Percentiles rank a stretch among this genome's conserved stretches.
phyloP scores from a whole-genome alignment of 2,888 invertebrate genomes.

The Nemotelus pantherinus region DNA sequence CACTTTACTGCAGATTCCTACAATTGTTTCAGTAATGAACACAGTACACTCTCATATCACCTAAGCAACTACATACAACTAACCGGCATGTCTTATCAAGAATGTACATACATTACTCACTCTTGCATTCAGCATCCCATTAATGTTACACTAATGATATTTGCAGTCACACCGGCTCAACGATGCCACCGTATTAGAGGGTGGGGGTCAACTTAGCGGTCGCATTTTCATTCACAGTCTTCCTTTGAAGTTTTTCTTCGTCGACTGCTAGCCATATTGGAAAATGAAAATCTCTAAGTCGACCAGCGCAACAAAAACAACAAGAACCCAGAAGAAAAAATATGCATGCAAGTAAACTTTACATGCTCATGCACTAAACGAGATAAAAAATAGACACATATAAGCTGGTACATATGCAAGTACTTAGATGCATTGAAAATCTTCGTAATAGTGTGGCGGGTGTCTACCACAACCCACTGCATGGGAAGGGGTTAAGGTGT shows the following conservation, averaged over 20 bases:
- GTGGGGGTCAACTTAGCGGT: constrained; percentile 25
- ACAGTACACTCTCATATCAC: too few relatives aligned
- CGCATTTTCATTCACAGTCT: not conserved
- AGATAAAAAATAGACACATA: not conserved
- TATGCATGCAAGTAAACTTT: constrained; percentile 42
- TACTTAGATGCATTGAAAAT: constrained; percentile 9
- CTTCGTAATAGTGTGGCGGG: not conserved
- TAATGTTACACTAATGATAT: constrained; percentile 22
- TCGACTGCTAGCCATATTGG: constrained; percentile 10
- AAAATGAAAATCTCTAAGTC: constrained; percentile 20
- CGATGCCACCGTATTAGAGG: constrained; percentile 15
- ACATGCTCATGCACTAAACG: constrained; percentile 19
- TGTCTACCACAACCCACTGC: constrained; percentile 12
- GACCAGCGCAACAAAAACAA: constrained; percentile 9
- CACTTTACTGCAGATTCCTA: too few relatives aligned
- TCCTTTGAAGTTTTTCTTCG: not conserved
- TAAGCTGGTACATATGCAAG: constrained; percentile 5
- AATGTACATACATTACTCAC: not conserved
- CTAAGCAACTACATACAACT: too few relatives aligned
- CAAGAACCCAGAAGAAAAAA: constrained; percentile 15
- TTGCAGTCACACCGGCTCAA: constrained; percentile 9
- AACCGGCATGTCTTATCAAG: not conserved
- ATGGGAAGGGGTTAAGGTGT: constrained; percentile 27
- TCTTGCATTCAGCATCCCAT: constrained; percentile 19
- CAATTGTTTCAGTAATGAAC: too few relatives aligned